A percentile compares a stretch with the other conserved stretches of the same genome.
Conservation (phyloP, 2,888 invertebrate genomes). For the Taenaris catops region DNA sequence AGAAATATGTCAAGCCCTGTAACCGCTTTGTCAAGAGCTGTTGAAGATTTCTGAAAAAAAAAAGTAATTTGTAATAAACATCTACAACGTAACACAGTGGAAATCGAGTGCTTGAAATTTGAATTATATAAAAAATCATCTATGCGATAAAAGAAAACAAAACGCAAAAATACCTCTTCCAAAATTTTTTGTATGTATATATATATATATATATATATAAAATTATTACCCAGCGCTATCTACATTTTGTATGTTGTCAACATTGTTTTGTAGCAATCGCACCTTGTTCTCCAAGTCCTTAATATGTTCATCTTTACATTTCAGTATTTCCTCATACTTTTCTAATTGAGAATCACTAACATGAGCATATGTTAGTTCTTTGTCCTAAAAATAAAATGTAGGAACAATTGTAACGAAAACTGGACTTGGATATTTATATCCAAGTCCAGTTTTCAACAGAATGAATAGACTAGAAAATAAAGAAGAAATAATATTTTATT, state of each 20-base stretch:
- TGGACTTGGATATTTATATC: no score
- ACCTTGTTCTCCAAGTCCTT: constrained; percentile 70
- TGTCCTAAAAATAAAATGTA: constrained; percentile 57
- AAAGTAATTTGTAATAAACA: constrained; percentile 2
- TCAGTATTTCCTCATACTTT: constrained; percentile 68
- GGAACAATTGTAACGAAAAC: no score
- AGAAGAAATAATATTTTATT: no score
- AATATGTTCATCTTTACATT: constrained; percentile 77
- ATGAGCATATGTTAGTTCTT: constrained; percentile 59
- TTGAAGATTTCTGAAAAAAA: constrained; percentile 61
- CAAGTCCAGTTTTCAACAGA: no score
- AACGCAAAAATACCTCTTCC: no score
- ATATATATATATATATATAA: constrained; percentile 1
- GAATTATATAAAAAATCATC: no score
- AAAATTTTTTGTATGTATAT: not conserved
- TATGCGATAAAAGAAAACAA: no score
- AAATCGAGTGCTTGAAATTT: no score
- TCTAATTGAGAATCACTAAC: constrained; percentile 64
- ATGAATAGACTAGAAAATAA: no score
- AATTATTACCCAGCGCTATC: constrained; percentile 47
- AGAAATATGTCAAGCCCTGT: constrained; percentile 83
- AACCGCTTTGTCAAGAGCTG: constrained; percentile 79
- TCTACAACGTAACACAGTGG: no score
- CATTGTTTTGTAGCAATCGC: constrained; percentile 53
- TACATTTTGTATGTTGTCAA: constrained; percentile 44